phyloP scores from a whole-genome alignment of 2,797 vertebrate genomes.

The Crenichthys baileyi region DNA sequence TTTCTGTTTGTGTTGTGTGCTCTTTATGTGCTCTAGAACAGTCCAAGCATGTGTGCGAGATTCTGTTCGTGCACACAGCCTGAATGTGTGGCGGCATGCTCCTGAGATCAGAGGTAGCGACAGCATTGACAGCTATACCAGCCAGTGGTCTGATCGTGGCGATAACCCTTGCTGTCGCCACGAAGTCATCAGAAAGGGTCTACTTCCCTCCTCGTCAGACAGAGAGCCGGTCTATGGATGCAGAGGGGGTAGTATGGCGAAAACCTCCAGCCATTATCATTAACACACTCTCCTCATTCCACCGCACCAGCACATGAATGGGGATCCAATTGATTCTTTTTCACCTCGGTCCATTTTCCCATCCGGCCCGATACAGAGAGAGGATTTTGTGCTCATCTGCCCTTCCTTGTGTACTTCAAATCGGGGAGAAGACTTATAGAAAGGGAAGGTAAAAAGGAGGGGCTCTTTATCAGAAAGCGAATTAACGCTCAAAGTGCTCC shows the following conservation, averaged over 20 bases:
- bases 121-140: constrained; percentile 83
- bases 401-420: constrained; percentile 98
- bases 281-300: constrained; percentile 84
- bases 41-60: background rate
- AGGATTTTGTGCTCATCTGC: constrained; percentile 98
- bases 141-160: constrained; percentile 80
- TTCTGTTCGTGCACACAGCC: constrained; percentile 19
- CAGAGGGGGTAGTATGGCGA: constrained; percentile 37
- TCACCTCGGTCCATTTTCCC: constrained; percentile 78
- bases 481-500: constrained; percentile 99
- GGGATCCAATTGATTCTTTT: constrained; percentile 99
- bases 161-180: constrained; percentile 91
- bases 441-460: constrained; percentile 86
- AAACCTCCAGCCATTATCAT: constrained; percentile 90
- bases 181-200: constrained; percentile 87
- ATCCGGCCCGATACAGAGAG: constrained; percentile 78
- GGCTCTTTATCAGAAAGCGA: constrained; percentile 99
- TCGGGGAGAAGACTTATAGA: constrained; percentile 97
- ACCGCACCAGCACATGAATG: constrained; percentile 94
- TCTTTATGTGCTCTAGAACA: constrained; percentile 30
- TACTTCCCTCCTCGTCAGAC: constrained; percentile 87
- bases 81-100: constrained; percentile 53
- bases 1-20: constrained; percentile 48
- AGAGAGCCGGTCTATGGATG: constrained; percentile 87
- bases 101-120: constrained; percentile 73